A percentile compares a stretch with the other conserved stretches of the same genome.
phyloP scores from a whole-genome alignment of 2,888 invertebrate genomes.

The Lepidochrysops patricia region DNA sequence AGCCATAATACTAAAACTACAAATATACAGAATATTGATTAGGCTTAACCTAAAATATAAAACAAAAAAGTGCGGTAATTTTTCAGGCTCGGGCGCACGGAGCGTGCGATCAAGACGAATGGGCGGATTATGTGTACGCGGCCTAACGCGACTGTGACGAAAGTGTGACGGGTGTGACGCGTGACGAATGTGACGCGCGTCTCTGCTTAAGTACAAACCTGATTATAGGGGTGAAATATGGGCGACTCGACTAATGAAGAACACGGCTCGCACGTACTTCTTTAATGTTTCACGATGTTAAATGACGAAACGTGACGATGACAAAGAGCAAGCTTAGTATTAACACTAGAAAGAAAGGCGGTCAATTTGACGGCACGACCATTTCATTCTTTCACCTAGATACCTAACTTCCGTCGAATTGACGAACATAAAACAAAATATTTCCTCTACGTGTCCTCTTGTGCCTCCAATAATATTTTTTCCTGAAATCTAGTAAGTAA shows the following conservation, averaged over 20 bases:
- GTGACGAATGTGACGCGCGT: conserved; percentile 18
- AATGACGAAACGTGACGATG: not conserved
- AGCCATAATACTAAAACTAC: no score
- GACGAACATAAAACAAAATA: not conserved
- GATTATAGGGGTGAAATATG: conserved; percentile 7
- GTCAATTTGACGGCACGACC: no score
- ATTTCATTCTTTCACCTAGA: no score
- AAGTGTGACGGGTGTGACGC: conserved; percentile 16
- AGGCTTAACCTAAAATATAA: conserved; percentile 15
- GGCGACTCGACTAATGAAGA: not conserved
- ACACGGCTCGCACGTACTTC: not conserved
- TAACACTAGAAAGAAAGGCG: not conserved
- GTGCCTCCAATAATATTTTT: no score
- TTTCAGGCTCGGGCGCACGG: conserved; percentile 28
- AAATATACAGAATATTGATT: conserved; percentile 14
- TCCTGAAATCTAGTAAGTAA: no score
- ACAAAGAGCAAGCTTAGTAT: not conserved
- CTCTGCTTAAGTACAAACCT: conserved; percentile 11
- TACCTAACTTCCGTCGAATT: no score
- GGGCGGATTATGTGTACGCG: conserved; percentile 26
- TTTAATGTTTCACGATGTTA: not conserved
- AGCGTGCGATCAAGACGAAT: conserved; percentile 29
- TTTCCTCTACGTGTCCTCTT: no score
- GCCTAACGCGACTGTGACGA: conserved; percentile 21
- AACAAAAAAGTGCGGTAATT: conserved; percentile 24